Conservation (phyloP, 1,140 invertebrate genomes). For the Babylonia areolata region DNA sequence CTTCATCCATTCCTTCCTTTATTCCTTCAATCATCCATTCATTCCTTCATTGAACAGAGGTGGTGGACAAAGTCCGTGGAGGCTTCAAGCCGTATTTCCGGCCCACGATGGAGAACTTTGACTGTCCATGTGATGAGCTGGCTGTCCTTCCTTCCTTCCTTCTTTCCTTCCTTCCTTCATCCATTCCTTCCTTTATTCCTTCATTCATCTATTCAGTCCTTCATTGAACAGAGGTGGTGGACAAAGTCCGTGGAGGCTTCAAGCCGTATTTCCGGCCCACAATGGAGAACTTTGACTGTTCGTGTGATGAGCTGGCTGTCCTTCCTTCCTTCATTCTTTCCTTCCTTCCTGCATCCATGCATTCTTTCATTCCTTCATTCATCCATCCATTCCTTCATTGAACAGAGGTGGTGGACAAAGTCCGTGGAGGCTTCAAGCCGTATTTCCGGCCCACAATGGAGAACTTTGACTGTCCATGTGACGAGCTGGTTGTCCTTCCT, state of each 20-base stretch:
- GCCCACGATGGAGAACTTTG: constrained; percentile 81
- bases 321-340: too few relatives aligned
- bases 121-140: constrained; percentile 84
- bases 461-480: constrained; percentile 80
- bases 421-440: constrained; percentile 78
- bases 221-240: constrained; percentile 71
- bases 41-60: too few relatives aligned
- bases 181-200: too few relatives aligned
- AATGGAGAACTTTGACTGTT: constrained; percentile 79
- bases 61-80: constrained; percentile 67
- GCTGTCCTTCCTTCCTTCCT: constrained; percentile 79
- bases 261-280: constrained; percentile 82
- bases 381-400: too few relatives aligned
- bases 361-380: too few relatives aligned
- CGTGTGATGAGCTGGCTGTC: constrained; percentile 87
- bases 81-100: constrained; percentile 81
- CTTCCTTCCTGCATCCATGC: too few relatives aligned
- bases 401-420: constrained; percentile 70
- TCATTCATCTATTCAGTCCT: too few relatives aligned
- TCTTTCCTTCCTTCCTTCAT: too few relatives aligned
- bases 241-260: constrained; percentile 76
- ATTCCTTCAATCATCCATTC: too few relatives aligned
- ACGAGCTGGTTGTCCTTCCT: constrained; percentile 83
- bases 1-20: too few relatives aligned
- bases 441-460: constrained; percentile 84